phyloP scores from a whole-genome alignment of 1,140 invertebrate genomes.

The Saccostrea glomerata region DNA sequence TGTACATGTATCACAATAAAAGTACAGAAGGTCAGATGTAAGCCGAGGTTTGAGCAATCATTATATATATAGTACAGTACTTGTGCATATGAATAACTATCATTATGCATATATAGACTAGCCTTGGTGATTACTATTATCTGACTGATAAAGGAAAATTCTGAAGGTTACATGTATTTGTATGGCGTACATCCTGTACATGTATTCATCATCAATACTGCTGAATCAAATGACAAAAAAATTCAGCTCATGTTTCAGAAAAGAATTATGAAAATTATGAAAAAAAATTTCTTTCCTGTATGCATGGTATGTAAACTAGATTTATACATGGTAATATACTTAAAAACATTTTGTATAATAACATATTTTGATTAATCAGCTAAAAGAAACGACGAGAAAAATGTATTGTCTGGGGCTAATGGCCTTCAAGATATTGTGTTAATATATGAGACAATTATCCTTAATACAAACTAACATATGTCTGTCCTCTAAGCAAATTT shows the following conservation, averaged over 20 bases:
- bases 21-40: neutral
- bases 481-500: neutral
- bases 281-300: neutral
- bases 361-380: neutral
- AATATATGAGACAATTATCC: neutral
- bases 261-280: neutral
- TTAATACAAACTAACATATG: neutral
- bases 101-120: neutral
- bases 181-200: neutral
- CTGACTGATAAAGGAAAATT: neutral
- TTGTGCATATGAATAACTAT: neutral
- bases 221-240: neutral
- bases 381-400: neutral
- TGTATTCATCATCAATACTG: neutral
- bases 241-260: neutral
- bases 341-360: neutral
- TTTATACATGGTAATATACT: neutral
- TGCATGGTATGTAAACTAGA: neutral
- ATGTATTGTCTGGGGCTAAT: neutral
- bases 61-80: too few relatives aligned
- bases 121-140: neutral
- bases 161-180: neutral
- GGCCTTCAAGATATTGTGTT: neutral
- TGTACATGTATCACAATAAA: neutral
- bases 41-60: neutral